Conservation (phyloP, 2,888 invertebrate species). For the Acronicta aceris region DNA sequence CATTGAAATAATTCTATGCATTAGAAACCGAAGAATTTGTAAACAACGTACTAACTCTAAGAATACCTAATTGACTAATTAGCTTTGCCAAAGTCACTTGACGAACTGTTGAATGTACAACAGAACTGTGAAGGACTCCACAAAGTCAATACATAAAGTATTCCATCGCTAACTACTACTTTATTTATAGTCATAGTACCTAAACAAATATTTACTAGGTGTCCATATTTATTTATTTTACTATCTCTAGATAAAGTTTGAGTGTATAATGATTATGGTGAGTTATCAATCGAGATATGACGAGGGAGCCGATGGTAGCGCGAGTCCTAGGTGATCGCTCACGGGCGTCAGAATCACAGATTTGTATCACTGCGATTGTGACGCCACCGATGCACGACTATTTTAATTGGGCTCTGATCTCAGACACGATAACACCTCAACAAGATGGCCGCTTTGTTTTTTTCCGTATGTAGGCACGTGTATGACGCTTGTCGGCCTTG, state of each 20-base stretch:
- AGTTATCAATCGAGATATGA: slow-evolving; percentile 61
- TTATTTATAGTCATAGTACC: slow-evolving; percentile 23
- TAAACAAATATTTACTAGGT: slow-evolving; percentile 44
- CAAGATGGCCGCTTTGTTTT: slow-evolving; percentile 82
- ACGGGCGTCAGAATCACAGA: slow-evolving; percentile 80
- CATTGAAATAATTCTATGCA: no score
- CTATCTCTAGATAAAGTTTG: slow-evolving; percentile 45
- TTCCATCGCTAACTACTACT: slow-evolving; percentile 36
- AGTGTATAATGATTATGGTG: slow-evolving; percentile 45
- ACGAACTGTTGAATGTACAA: slow-evolving; percentile 41
- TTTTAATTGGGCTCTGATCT: slow-evolving; percentile 88
- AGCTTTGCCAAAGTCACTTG: slow-evolving; percentile 34
- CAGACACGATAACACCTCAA: slow-evolving; percentile 77
- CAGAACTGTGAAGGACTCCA: slow-evolving; percentile 35
- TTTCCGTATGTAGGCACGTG: slow-evolving; percentile 77
- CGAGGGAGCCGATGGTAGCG: slow-evolving; percentile 53
- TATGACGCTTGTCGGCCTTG: slow-evolving; percentile 72
- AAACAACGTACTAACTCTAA: no score
- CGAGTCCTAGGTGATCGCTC: slow-evolving; percentile 81
- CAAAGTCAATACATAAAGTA: slow-evolving; percentile 38
- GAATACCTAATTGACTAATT: background rate
- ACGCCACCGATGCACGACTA: slow-evolving; percentile 87
- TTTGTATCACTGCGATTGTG: slow-evolving; percentile 83
- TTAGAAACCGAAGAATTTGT: no score
- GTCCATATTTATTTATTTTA: slow-evolving; percentile 47